Evolutionary conservation across 1,140 invertebrate species (phyloP).

Genomic region (Tetramorium parvispinum): DNA sequence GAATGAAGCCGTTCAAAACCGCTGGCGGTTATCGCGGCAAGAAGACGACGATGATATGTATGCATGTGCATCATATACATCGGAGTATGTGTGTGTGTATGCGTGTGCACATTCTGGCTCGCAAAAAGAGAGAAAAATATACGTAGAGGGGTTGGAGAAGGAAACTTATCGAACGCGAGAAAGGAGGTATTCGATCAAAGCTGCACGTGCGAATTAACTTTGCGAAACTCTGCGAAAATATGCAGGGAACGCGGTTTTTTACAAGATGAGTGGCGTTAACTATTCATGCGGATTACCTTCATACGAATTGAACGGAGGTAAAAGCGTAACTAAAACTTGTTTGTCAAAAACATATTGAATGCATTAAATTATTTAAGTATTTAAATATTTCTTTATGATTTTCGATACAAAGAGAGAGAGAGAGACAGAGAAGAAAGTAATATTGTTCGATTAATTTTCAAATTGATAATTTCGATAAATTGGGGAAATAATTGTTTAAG

Average conservation of each 20-base stretch:
- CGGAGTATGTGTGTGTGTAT: neutral
- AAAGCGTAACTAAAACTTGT: neutral
- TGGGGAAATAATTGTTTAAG: no score
- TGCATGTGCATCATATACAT: no score
- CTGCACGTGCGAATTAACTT: conserved; percentile 33
- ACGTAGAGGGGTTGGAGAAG: conserved; percentile 29
- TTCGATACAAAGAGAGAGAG: no score
- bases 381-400: no score
- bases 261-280: neutral
- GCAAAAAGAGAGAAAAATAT: conserved; percentile 15
- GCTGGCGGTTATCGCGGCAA: conserved; percentile 72
- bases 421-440: no score
- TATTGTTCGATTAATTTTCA: no score
- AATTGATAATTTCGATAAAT: no score
- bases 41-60: conserved; percentile 14
- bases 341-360: neutral
- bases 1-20: conserved; percentile 78
- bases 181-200: conserved; percentile 19
- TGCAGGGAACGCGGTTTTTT: conserved; percentile 6
- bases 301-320: neutral
- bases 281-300: neutral
- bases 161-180: conserved; percentile 8
- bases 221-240: conserved; percentile 13
- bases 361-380: neutral
- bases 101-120: conserved; percentile 11